Conservation (phyloP, 2,888 invertebrate species). For the Furcula furcula region DNA sequence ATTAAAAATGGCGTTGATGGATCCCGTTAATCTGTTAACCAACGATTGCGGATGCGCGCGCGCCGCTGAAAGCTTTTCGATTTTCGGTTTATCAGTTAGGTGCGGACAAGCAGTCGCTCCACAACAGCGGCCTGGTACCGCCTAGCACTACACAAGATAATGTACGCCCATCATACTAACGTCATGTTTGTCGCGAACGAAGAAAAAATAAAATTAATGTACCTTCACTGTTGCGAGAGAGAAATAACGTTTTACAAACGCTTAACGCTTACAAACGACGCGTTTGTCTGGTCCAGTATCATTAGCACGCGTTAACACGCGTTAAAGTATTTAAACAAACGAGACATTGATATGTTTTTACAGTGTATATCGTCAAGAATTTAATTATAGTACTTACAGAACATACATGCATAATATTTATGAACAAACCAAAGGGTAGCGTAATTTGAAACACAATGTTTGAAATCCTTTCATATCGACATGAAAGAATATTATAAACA, state of each 20-base stretch:
- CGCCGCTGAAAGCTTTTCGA: constrained; percentile 52
- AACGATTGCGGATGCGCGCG: constrained; percentile 45
- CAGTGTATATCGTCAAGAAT: no score
- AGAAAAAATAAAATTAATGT: constrained; percentile 16
- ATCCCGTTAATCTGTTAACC: constrained; percentile 32
- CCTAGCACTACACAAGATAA: constrained; percentile 61
- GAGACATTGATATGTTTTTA: not conserved
- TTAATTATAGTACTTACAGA: no score
- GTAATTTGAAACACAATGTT: no score
- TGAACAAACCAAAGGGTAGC: no score
- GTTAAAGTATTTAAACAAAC: no score
- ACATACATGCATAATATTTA: no score
- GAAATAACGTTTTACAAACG: not conserved
- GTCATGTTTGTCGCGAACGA: constrained; percentile 26
- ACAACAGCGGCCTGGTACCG: constrained; percentile 58
- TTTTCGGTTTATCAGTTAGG: constrained; percentile 59
- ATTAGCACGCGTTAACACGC: no score
- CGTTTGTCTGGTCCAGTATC: no score
- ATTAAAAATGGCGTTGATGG: constrained; percentile 6
- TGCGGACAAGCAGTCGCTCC: constrained; percentile 52
- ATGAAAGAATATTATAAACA: no score
- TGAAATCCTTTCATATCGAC: no score
- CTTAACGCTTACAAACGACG: not conserved
- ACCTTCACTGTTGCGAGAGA: not conserved
- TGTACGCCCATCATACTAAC: constrained; percentile 52